A percentile compares a stretch with the other conserved stretches of the same genome.
Evolutionary conservation across 2,113 vertebrate species (phyloP).

Genomic region (Peucedramus taeniatus): DNA sequence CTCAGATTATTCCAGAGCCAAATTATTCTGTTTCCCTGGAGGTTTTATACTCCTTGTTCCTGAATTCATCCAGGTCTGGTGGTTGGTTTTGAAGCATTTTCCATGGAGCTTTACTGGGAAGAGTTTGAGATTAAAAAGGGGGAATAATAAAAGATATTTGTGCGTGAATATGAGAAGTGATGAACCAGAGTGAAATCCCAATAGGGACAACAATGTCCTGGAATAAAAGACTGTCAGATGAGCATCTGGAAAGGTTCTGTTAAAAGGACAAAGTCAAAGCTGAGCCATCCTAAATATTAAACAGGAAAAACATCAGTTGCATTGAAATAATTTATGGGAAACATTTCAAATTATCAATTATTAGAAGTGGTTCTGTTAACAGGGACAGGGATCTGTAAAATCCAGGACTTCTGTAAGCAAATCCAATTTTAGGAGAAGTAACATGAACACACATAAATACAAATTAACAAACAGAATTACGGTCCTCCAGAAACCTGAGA

Average conservation of each 20-base stretch:
- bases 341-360: not conserved
- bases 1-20: not conserved
- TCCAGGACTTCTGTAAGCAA: rapidly evolving
- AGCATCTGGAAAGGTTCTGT: not conserved
- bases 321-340: not conserved
- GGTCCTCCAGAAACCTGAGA: not conserved
- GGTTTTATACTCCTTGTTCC: not conserved
- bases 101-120: not conserved
- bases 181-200: not conserved
- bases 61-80: not conserved
- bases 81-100: not conserved
- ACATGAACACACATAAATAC: not conserved
- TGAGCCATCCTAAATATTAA: not conserved
- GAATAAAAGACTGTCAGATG: not conserved
- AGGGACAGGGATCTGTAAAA: not conserved
- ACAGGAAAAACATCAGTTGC: rapidly evolving
- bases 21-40: not conserved
- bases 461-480: not conserved
- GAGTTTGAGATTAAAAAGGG: not conserved
- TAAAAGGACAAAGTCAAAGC: not conserved
- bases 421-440: not conserved
- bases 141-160: not conserved
- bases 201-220: not conserved
- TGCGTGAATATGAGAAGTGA: not conserved
- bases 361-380: not conserved